These are phyloP conservation scores for Coecobrya sp. DNA, from an alignment of 2,888 invertebrate genomes.

Conservation along the genomic window DNA sequence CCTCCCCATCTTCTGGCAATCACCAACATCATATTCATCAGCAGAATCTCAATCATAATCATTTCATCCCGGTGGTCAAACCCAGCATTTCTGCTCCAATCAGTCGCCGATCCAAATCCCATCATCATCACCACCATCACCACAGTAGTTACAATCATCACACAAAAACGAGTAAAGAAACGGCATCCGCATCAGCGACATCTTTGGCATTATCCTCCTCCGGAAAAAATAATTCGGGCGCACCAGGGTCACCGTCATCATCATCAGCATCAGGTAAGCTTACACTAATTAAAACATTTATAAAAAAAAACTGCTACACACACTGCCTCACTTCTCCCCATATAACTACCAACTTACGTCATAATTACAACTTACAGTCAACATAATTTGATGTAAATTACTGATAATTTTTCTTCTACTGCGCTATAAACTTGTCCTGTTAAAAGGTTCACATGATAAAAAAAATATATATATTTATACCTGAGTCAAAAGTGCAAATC, in stretches of 20 bases:
- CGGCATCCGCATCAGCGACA: slow-evolving; percentile 17
- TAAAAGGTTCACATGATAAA: slow-evolving; percentile 66
- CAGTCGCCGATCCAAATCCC: slow-evolving; percentile 84
- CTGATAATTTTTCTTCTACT: slow-evolving; percentile 8
- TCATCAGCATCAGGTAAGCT: slow-evolving; percentile 71
- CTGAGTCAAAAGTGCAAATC: slow-evolving; percentile 60
- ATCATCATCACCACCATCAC: slow-evolving; percentile 80
- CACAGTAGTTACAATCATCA: slow-evolving; percentile 72
- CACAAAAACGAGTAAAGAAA: slow-evolving; percentile 43
- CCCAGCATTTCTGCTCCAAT: slow-evolving; percentile 86
- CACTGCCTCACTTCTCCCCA: background rate
- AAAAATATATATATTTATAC: slow-evolving; percentile 15
- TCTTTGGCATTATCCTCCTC: slow-evolving; percentile 10
- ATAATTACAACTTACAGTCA: slow-evolving; percentile 13
- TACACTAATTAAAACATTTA: slow-evolving; percentile 23
- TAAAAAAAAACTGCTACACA: background rate
- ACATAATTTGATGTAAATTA: slow-evolving; percentile 32
- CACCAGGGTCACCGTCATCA: slow-evolving; percentile 73
- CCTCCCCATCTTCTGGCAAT: slow-evolving; percentile 60
- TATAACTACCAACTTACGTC: background rate
- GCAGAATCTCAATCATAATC: slow-evolving; percentile 82
- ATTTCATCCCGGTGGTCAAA: slow-evolving; percentile 85
- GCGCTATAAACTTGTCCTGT: slow-evolving; percentile 53
- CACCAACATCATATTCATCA: slow-evolving; percentile 65
- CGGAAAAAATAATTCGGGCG: slow-evolving; percentile 54